Base-by-base conservation (phyloP, 2,113 vertebrate species). In the Eulacestoma nigropectus region DNA sequence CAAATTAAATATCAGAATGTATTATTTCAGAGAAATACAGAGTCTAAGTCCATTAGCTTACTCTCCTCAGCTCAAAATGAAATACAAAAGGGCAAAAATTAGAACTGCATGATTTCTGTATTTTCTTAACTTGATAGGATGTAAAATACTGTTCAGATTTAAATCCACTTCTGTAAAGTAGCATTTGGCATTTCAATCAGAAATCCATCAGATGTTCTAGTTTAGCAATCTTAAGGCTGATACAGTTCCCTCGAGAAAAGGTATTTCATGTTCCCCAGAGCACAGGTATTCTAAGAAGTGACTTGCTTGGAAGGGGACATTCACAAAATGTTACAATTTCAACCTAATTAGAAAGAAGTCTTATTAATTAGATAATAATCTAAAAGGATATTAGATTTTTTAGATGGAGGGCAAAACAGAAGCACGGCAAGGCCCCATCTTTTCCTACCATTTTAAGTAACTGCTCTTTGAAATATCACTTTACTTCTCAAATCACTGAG, bases 291-390 rank as follows among this genome's bases (percentile, higher is more conserved):
- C 64, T 92, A 95, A 93, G 92, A 96, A 92, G 62, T 95, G 85
- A 90, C 78, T 97, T 94, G 94, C 50, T 96, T 89, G 96, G 75
- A 96, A 88, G 90, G 73, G 95, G 93, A 96, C 93, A 88, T 91
- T 94, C 63, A 90, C 2, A 1, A 98, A 96, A 97, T 96, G 90
- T 86, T 98, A 92, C 87, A 52, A 96, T 96, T 97, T 96, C 95
- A 97, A 97, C 90, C 91, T 97, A 98, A 96, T 97, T 97, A 96
- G 85, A 96, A 96, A 95, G 63, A 93, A 94, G 95, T 95, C 52
- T 88, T 87, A 95, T 93, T 97, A 97, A 97, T 97, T 96, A 97
- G 91, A 94, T 91, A 97, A 93, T 91, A 67, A 96, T 63, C 85
- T 68, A 55, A 78, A 93, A 69, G 76, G 53, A 95, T 72, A 95